Evolutionary conservation across 2,113 vertebrate genomes (phyloP), one percentile per base, ranked within the genome.

Genomic region (Ochotona curzoniae): DNA sequence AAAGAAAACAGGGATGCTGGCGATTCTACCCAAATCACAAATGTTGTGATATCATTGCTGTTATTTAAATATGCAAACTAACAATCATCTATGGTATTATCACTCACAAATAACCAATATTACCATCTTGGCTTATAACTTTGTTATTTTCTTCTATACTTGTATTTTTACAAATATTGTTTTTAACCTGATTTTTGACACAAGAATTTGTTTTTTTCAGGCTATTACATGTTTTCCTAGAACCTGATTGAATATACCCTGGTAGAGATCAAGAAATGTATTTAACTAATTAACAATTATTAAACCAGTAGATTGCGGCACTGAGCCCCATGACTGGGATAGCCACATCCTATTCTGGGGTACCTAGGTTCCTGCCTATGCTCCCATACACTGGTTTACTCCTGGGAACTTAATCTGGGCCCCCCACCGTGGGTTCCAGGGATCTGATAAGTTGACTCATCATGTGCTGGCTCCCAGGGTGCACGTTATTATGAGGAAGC

Each of bases 221-320:
- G 57, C 67, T 49, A 84, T 89, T 89, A 66, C 80, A 60, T 75
- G 54, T 79, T 91, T 78, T 96, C 83, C 64, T 3, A 89, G 64
- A 57, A 66, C 23, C 66, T 67, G 92, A 89, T 10, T 69, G 73
- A 82, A 21, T 67, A 85, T 76, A 13, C 8, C 38, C 81, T 80
- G 26, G 2, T 86, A 79, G 81, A 6, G 32, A 38, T 69, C 38
- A 70, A 81, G 73, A 28, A 60, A 86, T 91, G 91, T 91, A 73
- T 84, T 84, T 85, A 83, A 82, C 32, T n/a, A 90, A 83, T 47
- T 92, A 25, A 67, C 4, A 89, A 38, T 69, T 76, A 79, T 64
- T 81, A 71, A 89, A 81, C 30, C 38, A 73, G 83, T 66, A 70
- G 38, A 1, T 70, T 81, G 61, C 14, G 54, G 54, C 54, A 57